Evolutionary conservation across 2,113 vertebrate species (phyloP), one percentile per base, ranked within the genome.

Genomic region (Apodemus speciosus): DNA sequence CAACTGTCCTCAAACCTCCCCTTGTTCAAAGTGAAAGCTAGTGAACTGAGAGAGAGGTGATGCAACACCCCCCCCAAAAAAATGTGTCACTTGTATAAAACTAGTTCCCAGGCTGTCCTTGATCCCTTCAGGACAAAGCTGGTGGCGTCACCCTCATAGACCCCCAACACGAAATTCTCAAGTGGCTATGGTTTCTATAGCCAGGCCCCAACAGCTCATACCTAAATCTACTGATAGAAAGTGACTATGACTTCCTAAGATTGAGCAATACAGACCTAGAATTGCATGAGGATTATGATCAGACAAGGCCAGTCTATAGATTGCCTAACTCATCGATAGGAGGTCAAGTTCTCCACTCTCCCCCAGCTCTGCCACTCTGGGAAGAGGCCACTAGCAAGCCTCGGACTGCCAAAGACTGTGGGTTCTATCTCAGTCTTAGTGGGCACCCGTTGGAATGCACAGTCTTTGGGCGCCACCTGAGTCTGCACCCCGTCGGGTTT

Each of bases 331-430:
- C 98, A 99, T 98, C 99, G 99, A 96, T 99, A 99, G 91, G 99
- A 98, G 96, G 98, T 98, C 0, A 97, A 97, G 95, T 97, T 98
- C 92, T 97, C 99, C 89, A 98, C 90, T 9, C 40, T 97, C 49
- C 98, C 98, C 98, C 98, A 98, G 96, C 98, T 99, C 96, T 99
- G 99, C 99, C 99, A 99, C 92, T 98, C 99, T 6, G 99, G 98
- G 89, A 99, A 99, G 77, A 99, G 96, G 62, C 98, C 98, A 2
- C 97, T 98, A 64, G 98, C 99, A 32, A 99, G 98, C 94, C 99
- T 98, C 0, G 99, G 99, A 91, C 99, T 99, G 46, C 99, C 99
- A 40, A 99, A 98, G 0, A 98, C 98, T 18, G 99, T 98, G 35
- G 98, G 98, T 60, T 99, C 98, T 94, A 97, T 96, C 69, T 98